phyloP scores from a whole-genome alignment of 2,888 invertebrate species.

The Chironomus tentans region DNA sequence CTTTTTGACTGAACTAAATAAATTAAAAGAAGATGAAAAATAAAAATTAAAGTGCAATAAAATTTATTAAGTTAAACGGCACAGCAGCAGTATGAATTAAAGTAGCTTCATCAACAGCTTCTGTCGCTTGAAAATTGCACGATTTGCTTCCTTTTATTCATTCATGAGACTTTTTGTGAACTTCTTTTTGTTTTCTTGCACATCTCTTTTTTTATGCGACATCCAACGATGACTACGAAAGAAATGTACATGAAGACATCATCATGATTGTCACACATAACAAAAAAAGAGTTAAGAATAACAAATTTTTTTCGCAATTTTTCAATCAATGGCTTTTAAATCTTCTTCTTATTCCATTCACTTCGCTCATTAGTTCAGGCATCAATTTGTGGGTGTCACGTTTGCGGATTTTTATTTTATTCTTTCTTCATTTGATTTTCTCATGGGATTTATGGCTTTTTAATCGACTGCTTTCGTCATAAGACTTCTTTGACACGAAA shows the following conservation, averaged over 20 bases:
- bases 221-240: not conserved
- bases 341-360: not conserved
- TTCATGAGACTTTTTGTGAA: not conserved
- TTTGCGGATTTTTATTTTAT: not conserved
- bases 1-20: not conserved
- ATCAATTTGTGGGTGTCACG: not conserved
- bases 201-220: not conserved
- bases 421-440: not conserved
- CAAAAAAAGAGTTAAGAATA: not conserved
- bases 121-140: not conserved
- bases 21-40: too few species aligned
- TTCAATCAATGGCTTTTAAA: not conserved
- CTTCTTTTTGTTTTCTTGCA: not conserved
- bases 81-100: not conserved
- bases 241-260: not conserved
- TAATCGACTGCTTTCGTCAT: not conserved
- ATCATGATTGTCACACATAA: not conserved
- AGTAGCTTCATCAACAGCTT: not conserved
- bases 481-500: not conserved
- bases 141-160: not conserved
- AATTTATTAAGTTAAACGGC: not conserved
- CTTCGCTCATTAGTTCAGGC: not conserved
- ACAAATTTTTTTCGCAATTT: not conserved
- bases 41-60: not conserved
- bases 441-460: slow-evolving; percentile 1